phyloP scores from a whole-genome alignment of 2,113 vertebrate genomes.

The Corapipo altera region DNA sequence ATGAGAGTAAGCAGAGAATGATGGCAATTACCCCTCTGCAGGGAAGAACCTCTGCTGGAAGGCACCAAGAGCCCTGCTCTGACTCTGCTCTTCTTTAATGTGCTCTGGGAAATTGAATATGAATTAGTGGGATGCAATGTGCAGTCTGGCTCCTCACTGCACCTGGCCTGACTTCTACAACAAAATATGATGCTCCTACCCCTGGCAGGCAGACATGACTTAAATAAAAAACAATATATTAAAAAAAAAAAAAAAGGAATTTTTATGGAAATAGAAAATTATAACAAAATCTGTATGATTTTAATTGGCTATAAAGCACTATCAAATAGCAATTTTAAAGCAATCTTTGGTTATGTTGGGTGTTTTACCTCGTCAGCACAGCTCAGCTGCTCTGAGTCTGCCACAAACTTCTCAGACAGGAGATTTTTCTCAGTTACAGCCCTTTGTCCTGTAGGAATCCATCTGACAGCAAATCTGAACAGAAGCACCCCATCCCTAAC shows the following conservation, averaged over 20 bases:
- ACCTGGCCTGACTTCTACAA: background rate
- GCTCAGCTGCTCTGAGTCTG: background rate
- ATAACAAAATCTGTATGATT: background rate
- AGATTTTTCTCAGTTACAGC: background rate
- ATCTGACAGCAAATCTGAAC: background rate
- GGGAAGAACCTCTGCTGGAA: background rate
- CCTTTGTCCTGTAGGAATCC: background rate
- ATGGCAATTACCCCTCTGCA: background rate
- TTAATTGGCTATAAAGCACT: background rate
- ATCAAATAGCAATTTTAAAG: background rate
- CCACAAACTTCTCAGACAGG: background rate
- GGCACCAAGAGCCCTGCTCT: background rate
- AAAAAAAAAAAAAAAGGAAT: background rate
- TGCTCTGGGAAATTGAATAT: background rate
- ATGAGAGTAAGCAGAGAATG: background rate
- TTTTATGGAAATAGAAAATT: background rate
- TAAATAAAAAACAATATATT: background rate
- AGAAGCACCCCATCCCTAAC: background rate
- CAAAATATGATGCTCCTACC: background rate
- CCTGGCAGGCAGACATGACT: background rate
- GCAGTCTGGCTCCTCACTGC: background rate
- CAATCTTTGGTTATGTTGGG: rapidly evolving
- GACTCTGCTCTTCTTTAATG: background rate
- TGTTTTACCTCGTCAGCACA: background rate
- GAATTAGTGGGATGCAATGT: background rate